Evolutionary conservation across 2,113 vertebrate species (phyloP), one percentile per base, ranked within the genome.

Genomic region (Nothobranchius kuhntae): DNA sequence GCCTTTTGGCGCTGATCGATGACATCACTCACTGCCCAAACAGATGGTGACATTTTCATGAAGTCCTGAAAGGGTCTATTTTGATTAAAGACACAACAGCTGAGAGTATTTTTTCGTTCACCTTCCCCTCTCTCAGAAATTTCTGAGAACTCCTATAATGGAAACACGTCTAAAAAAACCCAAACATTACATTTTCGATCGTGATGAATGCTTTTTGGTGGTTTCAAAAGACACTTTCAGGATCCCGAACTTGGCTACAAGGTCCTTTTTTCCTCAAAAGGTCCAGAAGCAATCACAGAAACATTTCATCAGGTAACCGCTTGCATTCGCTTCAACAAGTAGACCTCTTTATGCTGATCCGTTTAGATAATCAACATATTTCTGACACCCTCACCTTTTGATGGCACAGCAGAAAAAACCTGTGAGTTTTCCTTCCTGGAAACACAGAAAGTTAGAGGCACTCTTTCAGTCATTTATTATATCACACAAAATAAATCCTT

Each of bases 301-400:
- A 54, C 38, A 46, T 70, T 53, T 65, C 65, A 79, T 84, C 47
- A 75, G 80, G n/a, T 48, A 30, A 73, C 70, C 36, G 65, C 67
- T 46, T 62, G 65, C 9, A 75, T 68, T 69, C 36, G 15, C 11
- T 30, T 56, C 47, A 52, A 59, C 35, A 7, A 35, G 42, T 9
- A 9, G 57, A 73, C 26, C 42, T 69, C 68, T 86, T 73, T 68
- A 65, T 60, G 52, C 30, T 52, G 61, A 73, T 59, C 53, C 21
- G n/a, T 78, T 68, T 46, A 9, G 45, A 59, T 58, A 77, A 81
- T 82, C 81, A 82, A 77, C 69, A 67, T 79, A 47, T 61, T 68
- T 77, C 44, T 65, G 57, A 82, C 68, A 67, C 2, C 82, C 94
- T 94, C 91, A 96, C 97, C 95, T 94, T 95, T 94, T 45, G 94